Evolutionary conservation across 2,888 invertebrate species (phyloP).

Genomic region (Druceiella hillmani): DNA sequence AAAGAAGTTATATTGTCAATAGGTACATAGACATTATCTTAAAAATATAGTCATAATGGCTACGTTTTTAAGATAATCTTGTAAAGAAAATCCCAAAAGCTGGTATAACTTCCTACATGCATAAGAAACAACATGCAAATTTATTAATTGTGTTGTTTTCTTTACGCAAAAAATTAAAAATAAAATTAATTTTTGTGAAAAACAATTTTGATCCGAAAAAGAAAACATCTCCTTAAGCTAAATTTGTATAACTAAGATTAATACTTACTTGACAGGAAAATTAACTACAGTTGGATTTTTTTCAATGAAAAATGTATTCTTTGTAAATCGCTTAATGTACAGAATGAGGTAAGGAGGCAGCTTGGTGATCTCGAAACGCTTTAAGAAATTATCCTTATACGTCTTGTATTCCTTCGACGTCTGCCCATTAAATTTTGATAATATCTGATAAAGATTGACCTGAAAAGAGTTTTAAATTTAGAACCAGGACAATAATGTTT

Average conservation of each 20-base stretch:
- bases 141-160: no score
- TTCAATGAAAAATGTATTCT: slow-evolving; percentile 97
- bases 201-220: not conserved
- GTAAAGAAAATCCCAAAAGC: no score
- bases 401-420: slow-evolving; percentile 98
- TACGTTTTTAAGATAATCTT: no score
- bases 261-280: slow-evolving; percentile 93
- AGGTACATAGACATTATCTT: no score
- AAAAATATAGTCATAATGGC: no score
- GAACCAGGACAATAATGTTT: not conserved
- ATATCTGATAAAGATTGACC: slow-evolving; percentile 89
- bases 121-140: no score
- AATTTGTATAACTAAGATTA: slow-evolving; percentile 5
- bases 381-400: slow-evolving; percentile 97
- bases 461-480: slow-evolving; percentile 36
- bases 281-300: slow-evolving; percentile 99
- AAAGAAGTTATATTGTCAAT: no score
- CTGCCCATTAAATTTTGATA: slow-evolving; percentile 95
- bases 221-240: not conserved
- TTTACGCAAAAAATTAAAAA: no score
- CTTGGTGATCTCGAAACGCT: slow-evolving; percentile 90
- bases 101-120: no score
- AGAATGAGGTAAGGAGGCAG: slow-evolving; percentile 93
- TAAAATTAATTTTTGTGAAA: no score
- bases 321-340: slow-evolving; percentile 96